These are phyloP conservation scores for Meteorus sp. DNA, from an alignment of 1,140 invertebrate species.

Conservation along the genomic window DNA sequence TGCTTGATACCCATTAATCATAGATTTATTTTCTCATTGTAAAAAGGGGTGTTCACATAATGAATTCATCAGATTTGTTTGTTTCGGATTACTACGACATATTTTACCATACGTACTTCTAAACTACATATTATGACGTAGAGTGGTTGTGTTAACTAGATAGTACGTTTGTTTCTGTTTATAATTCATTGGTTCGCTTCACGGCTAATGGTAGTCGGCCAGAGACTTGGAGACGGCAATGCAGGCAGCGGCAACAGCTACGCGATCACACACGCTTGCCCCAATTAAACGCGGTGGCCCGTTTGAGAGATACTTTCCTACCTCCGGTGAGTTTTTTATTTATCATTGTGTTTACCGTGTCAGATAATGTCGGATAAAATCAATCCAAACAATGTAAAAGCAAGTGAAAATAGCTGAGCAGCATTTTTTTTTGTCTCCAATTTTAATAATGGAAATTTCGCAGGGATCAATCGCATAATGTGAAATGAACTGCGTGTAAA, in stretches of 20 bases:
- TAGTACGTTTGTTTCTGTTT: conserved; percentile 55
- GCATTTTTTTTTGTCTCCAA: too few relatives aligned
- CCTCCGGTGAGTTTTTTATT: conserved; percentile 71
- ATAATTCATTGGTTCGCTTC: conserved; percentile 59
- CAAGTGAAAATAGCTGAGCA: too few relatives aligned
- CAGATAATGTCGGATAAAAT: conserved; percentile 26
- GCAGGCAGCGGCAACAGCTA: conserved; percentile 68
- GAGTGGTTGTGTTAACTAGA: conserved; percentile 42
- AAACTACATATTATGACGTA: conserved; percentile 21
- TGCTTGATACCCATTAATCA: too few relatives aligned
- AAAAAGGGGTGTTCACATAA: too few relatives aligned
- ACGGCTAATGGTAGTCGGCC: conserved; percentile 55
- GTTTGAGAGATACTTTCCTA: conserved; percentile 77
- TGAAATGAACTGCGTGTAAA: too few relatives aligned
- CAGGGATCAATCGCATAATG: too few relatives aligned
- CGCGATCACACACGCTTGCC: conserved; percentile 71
- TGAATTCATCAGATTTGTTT: too few relatives aligned
- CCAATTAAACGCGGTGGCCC: conserved; percentile 73
- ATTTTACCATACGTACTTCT: neutral
- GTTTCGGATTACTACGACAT: neutral
- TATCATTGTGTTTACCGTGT: conserved; percentile 55
- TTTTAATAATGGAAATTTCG: too few relatives aligned
- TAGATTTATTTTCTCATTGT: too few relatives aligned
- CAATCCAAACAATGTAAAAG: too few relatives aligned
- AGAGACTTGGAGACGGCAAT: conserved; percentile 67